These are phyloP conservation scores for Acanthoscelides obtectus DNA, from an alignment of 2,888 invertebrate genomes.

Conservation along the genomic window DNA sequence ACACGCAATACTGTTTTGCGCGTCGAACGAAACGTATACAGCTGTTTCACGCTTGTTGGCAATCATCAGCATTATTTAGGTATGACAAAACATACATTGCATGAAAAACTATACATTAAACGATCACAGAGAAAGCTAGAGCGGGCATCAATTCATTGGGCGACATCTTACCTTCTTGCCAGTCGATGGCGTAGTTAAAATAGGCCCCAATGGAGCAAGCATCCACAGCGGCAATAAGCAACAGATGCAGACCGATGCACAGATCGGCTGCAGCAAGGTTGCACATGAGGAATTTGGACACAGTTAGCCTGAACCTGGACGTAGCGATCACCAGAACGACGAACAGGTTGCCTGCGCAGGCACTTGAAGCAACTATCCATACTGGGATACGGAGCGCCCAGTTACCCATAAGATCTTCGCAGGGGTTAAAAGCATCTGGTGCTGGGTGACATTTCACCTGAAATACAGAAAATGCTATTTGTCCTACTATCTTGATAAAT, in stretches of 20 bases:
- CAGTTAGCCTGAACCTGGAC: constrained; percentile 49
- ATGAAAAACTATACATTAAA: no score
- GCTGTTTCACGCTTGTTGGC: no score
- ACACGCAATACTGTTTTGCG: no score
- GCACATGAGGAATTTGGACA: constrained; percentile 60
- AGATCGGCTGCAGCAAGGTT: constrained; percentile 65
- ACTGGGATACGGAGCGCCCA: constrained; percentile 54
- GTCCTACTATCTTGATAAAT: no score
- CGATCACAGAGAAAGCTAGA: no score
- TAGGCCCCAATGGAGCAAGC: constrained; percentile 59
- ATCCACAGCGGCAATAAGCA: constrained; percentile 59
- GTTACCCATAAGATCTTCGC: constrained; percentile 62
- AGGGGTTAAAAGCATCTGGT: constrained; percentile 62
- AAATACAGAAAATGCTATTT: no score
- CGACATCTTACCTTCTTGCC: constrained; percentile 54
- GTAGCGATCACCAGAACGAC: constrained; percentile 57
- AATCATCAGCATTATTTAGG: no score
- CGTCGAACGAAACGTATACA: no score
- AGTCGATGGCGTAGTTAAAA: constrained; percentile 63
- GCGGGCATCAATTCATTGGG: neutral
- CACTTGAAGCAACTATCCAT: constrained; percentile 57
- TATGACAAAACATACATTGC: no score
- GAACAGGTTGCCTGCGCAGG: constrained; percentile 61
- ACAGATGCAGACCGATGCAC: constrained; percentile 61
- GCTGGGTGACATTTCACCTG: constrained; percentile 50